These are phyloP conservation scores for Microcaecilia unicolor DNA, from an alignment of 2,797 vertebrate species.

Conservation along the genomic window DNA sequence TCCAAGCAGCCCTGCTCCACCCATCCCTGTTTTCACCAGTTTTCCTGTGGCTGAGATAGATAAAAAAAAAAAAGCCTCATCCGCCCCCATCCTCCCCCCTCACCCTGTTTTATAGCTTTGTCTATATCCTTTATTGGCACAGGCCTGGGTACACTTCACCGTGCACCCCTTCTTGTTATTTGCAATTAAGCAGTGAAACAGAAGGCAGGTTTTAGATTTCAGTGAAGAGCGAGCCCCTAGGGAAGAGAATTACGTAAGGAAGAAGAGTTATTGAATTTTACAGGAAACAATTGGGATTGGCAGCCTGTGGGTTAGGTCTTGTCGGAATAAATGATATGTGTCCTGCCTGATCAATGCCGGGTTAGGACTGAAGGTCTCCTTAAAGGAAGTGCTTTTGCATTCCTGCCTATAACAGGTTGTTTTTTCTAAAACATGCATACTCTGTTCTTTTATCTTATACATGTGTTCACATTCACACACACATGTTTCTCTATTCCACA, in stretches of 20 bases:
- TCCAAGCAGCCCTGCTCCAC: slow-evolving; percentile 3
- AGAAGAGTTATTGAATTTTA: slow-evolving; percentile 5
- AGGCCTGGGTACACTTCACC: neutral
- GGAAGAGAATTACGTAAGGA: slow-evolving; percentile 2
- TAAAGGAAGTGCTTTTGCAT: neutral
- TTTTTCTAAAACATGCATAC: too few species aligned
- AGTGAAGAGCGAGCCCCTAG: neutral
- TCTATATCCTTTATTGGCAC: neutral
- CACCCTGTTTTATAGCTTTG: too few species aligned
- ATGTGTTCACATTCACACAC: too few species aligned
- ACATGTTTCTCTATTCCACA: too few species aligned
- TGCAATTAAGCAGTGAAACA: neutral
- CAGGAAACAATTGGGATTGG: neutral
- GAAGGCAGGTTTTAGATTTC: slow-evolving; percentile 2
- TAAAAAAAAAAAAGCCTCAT: neutral
- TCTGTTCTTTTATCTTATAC: too few species aligned
- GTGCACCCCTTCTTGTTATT: neutral
- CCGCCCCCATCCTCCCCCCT: neutral
- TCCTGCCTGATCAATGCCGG: neutral
- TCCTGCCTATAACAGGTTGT: too few species aligned
- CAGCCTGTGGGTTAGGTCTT: neutral
- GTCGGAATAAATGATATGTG: neutral
- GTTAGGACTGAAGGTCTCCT: neutral
- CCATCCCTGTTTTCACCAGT: slow-evolving; percentile 1
- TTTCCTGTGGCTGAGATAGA: slow-evolving; percentile 4